Evolutionary conservation across 2,888 invertebrate genomes (phyloP).

Genomic region (Copidosoma aretas): DNA sequence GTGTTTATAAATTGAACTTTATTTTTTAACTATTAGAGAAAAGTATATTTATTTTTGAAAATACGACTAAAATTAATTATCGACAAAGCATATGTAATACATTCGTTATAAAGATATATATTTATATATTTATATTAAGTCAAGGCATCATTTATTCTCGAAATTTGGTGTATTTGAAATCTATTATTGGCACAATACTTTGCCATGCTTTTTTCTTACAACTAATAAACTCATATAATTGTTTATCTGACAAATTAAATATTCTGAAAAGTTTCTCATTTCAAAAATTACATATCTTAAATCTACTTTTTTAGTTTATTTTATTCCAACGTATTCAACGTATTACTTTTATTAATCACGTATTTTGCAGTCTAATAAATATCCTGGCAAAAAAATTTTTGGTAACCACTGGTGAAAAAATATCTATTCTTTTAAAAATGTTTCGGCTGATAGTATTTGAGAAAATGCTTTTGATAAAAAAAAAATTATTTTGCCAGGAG

Average conservation of each 20-base stretch:
- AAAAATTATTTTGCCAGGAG: slow-evolving; percentile 39
- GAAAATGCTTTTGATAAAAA: slow-evolving; percentile 18
- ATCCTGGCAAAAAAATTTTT: slow-evolving; percentile 39
- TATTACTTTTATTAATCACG: slow-evolving; percentile 31
- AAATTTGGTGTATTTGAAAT: slow-evolving; percentile 37
- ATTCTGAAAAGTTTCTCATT: slow-evolving; percentile 36
- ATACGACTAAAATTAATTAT: slow-evolving; percentile 18
- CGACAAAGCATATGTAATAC: slow-evolving; percentile 29
- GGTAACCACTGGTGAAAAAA: slow-evolving; percentile 19
- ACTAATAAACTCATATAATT: slow-evolving; percentile 23
- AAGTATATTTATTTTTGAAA: slow-evolving; percentile 11
- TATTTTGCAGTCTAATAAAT: slow-evolving; percentile 39
- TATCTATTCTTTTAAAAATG: slow-evolving; percentile 22
- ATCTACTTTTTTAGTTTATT: slow-evolving; percentile 27
- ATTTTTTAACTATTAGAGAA: slow-evolving; percentile 9
- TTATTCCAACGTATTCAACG: slow-evolving; percentile 34
- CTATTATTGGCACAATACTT: slow-evolving; percentile 36
- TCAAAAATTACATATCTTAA: slow-evolving; percentile 38
- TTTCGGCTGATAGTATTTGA: slow-evolving; percentile 14
- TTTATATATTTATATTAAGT: slow-evolving; percentile 15
- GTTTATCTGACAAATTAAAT: slow-evolving; percentile 35
- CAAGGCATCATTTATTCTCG: slow-evolving; percentile 32
- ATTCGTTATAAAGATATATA: slow-evolving; percentile 19
- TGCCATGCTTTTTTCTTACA: slow-evolving; percentile 29
- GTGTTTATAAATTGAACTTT: background rate